Percentiles rank a stretch among this genome's conserved stretches.
phyloP scores from a whole-genome alignment of 2,797 vertebrate species.

The Sebastes taczanowskii region DNA sequence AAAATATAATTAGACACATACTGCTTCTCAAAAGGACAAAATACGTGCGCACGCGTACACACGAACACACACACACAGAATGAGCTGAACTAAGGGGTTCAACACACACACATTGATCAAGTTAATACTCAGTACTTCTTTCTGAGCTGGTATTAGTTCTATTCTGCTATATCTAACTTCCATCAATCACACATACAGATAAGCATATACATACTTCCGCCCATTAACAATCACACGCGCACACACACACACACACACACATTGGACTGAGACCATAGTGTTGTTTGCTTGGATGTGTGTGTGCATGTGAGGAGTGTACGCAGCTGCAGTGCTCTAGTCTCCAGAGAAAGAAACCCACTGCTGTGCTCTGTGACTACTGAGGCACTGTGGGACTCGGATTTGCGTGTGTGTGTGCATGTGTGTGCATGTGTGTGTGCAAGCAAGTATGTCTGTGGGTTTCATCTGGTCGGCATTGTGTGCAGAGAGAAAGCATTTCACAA shows the following conservation, averaged over 20 bases:
- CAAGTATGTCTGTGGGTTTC: background rate
- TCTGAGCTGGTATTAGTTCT: background rate
- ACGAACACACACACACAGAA: background rate
- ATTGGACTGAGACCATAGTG: background rate
- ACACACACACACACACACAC: background rate
- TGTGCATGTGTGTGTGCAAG: background rate
- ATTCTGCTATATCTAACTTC: background rate
- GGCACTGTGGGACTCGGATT: background rate
- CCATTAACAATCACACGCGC: background rate
- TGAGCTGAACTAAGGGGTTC: background rate
- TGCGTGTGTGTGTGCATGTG: background rate
- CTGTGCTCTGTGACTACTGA: conserved; percentile 23
- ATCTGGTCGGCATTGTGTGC: background rate
- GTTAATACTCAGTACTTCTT: background rate
- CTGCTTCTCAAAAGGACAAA: background rate
- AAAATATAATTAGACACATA: background rate
- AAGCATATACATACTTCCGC: background rate
- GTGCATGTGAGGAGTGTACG: background rate
- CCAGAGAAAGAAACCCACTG: conserved; percentile 14
- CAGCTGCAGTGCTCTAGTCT: conserved; percentile 25
- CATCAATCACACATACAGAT: background rate
- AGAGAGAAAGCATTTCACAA: background rate
- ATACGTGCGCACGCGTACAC: rapidly evolving
- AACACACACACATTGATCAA: background rate
- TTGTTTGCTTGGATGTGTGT: background rate